Evolutionary conservation across 2,113 vertebrate genomes (phyloP).

Genomic region (Conger conger): DNA sequence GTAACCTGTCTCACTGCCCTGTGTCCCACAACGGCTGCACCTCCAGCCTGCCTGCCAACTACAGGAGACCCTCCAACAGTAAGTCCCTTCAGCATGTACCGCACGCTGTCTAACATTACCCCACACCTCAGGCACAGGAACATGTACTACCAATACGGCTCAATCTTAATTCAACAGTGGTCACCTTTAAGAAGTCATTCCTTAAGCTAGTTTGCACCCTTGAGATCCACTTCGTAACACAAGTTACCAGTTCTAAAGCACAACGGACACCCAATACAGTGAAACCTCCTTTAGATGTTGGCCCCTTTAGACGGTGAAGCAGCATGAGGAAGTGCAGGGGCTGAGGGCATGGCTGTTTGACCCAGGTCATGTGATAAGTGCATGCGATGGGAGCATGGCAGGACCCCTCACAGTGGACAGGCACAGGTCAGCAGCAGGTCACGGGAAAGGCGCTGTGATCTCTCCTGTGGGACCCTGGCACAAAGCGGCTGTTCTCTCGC

Average conservation of each 20-base stretch:
- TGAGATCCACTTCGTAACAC: too few relatives aligned
- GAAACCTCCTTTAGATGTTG: too few relatives aligned
- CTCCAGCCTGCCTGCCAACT: conserved; percentile 70
- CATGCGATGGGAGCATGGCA: neutral
- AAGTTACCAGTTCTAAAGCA: too few relatives aligned
- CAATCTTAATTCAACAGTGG: neutral
- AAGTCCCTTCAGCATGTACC: conserved; percentile 59
- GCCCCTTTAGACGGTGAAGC: too few relatives aligned
- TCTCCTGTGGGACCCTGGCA: conserved; percentile 27
- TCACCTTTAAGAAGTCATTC: neutral
- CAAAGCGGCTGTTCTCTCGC: conserved; percentile 21
- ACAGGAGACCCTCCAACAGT: conserved; percentile 84
- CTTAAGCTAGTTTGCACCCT: too few relatives aligned
- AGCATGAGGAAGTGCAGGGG: neutral
- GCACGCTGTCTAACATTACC: neutral
- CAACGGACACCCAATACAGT: too few relatives aligned
- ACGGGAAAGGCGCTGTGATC: conserved; percentile 39
- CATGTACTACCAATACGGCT: neutral
- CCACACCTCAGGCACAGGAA: too few relatives aligned
- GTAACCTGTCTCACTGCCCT: conserved; percentile 94
- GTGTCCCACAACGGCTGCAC: conserved; percentile 85
- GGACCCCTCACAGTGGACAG: conserved; percentile 21
- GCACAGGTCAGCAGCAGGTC: conserved; percentile 29
- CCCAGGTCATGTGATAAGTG: neutral
- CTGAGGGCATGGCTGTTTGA: neutral